Conservation (phyloP, 2,888 invertebrate species). For the Hirudinaria manillensis region DNA sequence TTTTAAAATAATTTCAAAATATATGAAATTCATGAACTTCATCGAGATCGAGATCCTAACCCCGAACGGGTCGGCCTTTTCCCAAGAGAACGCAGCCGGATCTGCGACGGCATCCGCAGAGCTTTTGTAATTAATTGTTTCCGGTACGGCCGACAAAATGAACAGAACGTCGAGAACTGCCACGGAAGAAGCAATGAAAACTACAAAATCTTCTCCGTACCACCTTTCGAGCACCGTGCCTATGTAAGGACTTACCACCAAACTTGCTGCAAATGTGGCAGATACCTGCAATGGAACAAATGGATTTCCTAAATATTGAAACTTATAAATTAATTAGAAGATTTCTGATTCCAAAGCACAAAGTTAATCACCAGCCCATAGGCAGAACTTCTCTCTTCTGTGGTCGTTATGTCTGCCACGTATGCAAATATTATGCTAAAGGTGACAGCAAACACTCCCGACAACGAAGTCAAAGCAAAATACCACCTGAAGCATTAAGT, state of each 20-base stretch:
- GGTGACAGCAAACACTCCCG: conserved; percentile 96
- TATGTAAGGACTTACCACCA: conserved; percentile 94
- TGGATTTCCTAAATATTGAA: not conserved
- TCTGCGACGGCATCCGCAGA: not conserved
- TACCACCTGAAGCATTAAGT: conserved; percentile 68
- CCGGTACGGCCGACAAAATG: conserved; percentile 93
- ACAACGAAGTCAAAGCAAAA: conserved; percentile 97
- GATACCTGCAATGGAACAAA: conserved; percentile 60
- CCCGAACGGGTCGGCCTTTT: conserved; percentile 92
- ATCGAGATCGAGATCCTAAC: conserved; percentile 56
- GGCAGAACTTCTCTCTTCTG: conserved; percentile 85
- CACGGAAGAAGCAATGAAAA: conserved; percentile 85
- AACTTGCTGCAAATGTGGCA: conserved; percentile 96
- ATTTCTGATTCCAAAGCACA: not conserved
- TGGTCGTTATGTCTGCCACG: conserved; percentile 97
- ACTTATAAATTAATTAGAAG: not conserved
- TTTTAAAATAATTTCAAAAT: not conserved
- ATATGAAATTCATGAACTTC: not conserved
- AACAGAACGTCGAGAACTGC: conserved; percentile 94
- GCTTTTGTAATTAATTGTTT: conserved; percentile 64
- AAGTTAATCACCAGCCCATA: conserved; percentile 73
- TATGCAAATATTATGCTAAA: conserved; percentile 99
- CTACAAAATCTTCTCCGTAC: conserved; percentile 77
- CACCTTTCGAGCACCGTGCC: conserved; percentile 63
- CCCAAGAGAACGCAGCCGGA: conserved; percentile 64